A percentile compares a stretch with the other conserved stretches of the same genome.
These are phyloP conservation scores for Gryon sp. DNA, from an alignment of 1,140 invertebrate genomes.

Conservation along the genomic window DNA sequence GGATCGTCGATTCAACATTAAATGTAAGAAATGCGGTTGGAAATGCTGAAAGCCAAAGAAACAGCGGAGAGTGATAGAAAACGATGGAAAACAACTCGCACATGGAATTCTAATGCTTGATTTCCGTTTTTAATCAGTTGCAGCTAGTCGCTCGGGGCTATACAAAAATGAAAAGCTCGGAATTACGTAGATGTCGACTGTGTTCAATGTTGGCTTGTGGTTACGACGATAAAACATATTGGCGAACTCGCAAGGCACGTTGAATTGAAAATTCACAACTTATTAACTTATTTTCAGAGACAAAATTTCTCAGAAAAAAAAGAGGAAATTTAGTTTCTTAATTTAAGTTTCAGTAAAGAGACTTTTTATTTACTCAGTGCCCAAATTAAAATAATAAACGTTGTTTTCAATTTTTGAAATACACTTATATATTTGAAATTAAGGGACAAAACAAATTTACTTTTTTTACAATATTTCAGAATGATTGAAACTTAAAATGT, in stretches of 20 bases:
- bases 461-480: no score
- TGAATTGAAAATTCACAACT: constrained; percentile 19
- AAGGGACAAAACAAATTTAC: no score
- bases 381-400: no score
- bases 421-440: no score
- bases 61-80: constrained; percentile 34
- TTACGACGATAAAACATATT: constrained; percentile 40
- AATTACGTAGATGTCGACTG: constrained; percentile 34
- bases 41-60: constrained; percentile 29
- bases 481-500: no score
- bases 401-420: no score
- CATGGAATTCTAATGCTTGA: constrained; percentile 62
- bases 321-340: not conserved
- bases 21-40: constrained; percentile 40
- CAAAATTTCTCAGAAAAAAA: not conserved
- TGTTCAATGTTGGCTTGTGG: constrained; percentile 12
- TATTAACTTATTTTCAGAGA: constrained; percentile 2
- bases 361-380: no score
- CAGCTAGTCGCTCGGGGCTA: constrained; percentile 53
- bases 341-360: constrained; percentile 3
- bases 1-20: constrained; percentile 21
- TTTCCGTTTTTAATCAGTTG: constrained; percentile 70
- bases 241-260: constrained; percentile 15
- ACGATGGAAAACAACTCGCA: constrained; percentile 35
- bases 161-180: constrained; percentile 48